A percentile compares a stretch with the other conserved stretches of the same genome.
Evolutionary conservation across 2,888 invertebrate genomes (phyloP).

Genomic region (Synanthedon formicaeformis): DNA sequence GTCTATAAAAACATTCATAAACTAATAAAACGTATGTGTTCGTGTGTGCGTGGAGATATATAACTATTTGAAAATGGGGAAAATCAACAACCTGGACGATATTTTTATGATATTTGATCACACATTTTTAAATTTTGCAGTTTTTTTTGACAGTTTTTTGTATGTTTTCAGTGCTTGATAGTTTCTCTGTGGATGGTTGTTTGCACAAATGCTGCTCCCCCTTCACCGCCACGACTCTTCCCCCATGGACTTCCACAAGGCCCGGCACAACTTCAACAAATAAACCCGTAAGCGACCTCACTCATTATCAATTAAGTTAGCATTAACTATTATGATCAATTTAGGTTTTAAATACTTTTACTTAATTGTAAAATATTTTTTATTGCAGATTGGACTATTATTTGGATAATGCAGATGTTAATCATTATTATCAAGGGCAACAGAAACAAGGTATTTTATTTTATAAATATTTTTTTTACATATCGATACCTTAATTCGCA

Average conservation of each 20-base stretch:
- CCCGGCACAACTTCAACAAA: slow-evolving; percentile 28
- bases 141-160: not conserved
- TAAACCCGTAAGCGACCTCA: slow-evolving; percentile 31
- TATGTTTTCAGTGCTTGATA: slow-evolving; percentile 21
- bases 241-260: slow-evolving; percentile 15
- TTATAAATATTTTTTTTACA: not conserved
- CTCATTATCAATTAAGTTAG: too few species aligned
- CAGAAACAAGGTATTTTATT: slow-evolving; percentile 34
- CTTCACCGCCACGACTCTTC: slow-evolving; percentile 24
- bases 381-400: slow-evolving; percentile 44
- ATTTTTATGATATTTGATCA: too few species aligned
- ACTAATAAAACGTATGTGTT: too few species aligned
- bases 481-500: too few species aligned
- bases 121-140: not conserved
- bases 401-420: slow-evolving; percentile 33
- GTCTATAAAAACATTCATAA: too few species aligned
- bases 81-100: too few species aligned
- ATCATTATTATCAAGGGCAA: slow-evolving; percentile 38
- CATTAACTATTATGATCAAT: too few species aligned
- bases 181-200: slow-evolving; percentile 22
- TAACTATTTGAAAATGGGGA: too few species aligned
- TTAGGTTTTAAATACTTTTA: too few species aligned
- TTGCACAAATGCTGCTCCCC: slow-evolving; percentile 29
- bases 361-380: too few species aligned
- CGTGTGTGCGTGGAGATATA: too few species aligned